Evolutionary conservation across 2,113 vertebrate genomes (phyloP), one percentile per base, ranked within the genome.

Genomic region (Arvicanthis niloticus): DNA sequence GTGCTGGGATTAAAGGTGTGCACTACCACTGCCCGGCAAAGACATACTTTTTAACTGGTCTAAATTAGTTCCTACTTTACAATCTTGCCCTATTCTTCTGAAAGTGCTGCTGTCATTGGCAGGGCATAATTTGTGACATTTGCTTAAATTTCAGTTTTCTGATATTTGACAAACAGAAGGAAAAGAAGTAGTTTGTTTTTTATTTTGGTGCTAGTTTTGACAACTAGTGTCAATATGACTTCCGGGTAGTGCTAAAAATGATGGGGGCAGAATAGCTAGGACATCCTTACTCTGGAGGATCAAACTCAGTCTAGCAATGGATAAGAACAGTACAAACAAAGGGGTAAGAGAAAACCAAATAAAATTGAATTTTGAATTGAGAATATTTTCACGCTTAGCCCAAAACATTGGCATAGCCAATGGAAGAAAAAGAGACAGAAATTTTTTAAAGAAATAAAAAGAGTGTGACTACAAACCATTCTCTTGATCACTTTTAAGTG

Each of bases 151-250:
- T 96, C 53, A 80, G 48, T 3, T 94, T 29, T 82, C 81, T 91
- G 12, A 72, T 0, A 85, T 56, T 48, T 67, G 92, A 65, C 72
- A 89, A 42, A 40, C 72, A 94, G 19, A 65, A 40, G 17, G 42
- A 88, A 93, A n/a, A 31, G 45, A 93, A 96, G 87, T 72, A 53
- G 24, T 92, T 40, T 81, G 45, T 92, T 95, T 93, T 90, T 89
- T 85, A 78, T 72, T 68, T 67, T 90, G 58, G 37, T 80, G 67
- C 98, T 96, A 88, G 96, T 95, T 95, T 97, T 97, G 56, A 95
- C 96, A 96, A 95, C 96, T 97, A 96, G 89, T 97, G 72, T 91
- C 80, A 96, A 85, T 90, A 88, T 62, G 75, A 89, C 94, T 98
- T 97, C 76, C 62, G 95, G 97, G 89, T 86, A 87, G 67, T 97